phyloP scores from a whole-genome alignment of 2,888 invertebrate species.

The Thera obeliscata region DNA sequence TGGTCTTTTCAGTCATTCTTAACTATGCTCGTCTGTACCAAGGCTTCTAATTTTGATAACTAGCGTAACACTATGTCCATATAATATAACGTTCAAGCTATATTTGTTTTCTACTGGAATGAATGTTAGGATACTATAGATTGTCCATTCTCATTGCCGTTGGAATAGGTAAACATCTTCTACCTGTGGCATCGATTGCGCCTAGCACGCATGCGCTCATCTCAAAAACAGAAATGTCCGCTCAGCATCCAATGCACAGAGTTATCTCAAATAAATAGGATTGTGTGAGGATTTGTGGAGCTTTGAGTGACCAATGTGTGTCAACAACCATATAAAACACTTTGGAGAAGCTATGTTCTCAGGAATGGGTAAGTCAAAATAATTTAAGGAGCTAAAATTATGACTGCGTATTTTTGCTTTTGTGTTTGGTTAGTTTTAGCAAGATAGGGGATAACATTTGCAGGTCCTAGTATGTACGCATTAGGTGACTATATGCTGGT shows the following conservation, averaged over 20 bases:
- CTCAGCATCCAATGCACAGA: constrained; percentile 45
- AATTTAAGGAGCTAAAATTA: not conserved
- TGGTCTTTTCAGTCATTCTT: too few species aligned
- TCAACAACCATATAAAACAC: not conserved
- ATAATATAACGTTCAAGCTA: too few species aligned
- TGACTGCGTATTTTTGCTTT: not conserved
- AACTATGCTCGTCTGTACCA: too few species aligned
- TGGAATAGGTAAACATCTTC: not conserved
- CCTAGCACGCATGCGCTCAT: constrained; percentile 48
- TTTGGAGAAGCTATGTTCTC: not conserved
- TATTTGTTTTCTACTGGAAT: too few species aligned
- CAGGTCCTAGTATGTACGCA: not conserved
- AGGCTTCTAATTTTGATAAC: too few species aligned
- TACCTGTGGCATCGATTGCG: not conserved
- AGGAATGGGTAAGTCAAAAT: constrained; percentile 15
- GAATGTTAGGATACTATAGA: too few species aligned
- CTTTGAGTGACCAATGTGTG: constrained; percentile 8
- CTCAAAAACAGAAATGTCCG: constrained; percentile 48
- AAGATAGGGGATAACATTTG: not conserved
- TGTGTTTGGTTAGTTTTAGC: not conserved
- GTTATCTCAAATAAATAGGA: constrained; percentile 15
- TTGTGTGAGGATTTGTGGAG: too few species aligned
- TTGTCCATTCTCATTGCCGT: too few species aligned
- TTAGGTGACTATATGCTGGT: too few species aligned
- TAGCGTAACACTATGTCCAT: too few species aligned